Evolutionary conservation across 2,113 vertebrate species (phyloP).

Genomic region (Pangasianodon gigas): DNA sequence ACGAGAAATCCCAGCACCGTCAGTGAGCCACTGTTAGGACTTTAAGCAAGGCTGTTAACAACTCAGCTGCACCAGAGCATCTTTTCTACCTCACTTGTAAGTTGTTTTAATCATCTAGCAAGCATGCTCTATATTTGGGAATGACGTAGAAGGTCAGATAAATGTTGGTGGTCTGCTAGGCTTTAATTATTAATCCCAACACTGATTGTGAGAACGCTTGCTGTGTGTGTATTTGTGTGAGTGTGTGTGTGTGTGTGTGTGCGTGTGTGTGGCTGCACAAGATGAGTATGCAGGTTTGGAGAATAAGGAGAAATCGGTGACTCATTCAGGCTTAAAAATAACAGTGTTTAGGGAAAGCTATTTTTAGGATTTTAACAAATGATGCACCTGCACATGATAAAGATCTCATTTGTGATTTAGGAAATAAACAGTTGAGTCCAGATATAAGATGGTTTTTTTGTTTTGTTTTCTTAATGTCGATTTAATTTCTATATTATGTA

Average conservation of each 20-base stretch:
- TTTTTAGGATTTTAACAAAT: slow-evolving; percentile 3
- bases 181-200: slow-evolving; percentile 43
- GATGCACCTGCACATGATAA: neutral
- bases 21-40: neutral
- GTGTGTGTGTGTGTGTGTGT: slow-evolving; percentile 6
- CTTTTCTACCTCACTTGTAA: neutral
- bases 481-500: neutral
- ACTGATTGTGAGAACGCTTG: neutral
- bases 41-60: neutral
- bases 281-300: slow-evolving; percentile 20
- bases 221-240: neutral
- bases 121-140: slow-evolving; percentile 8
- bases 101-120: neutral
- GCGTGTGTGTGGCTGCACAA: slow-evolving; percentile 16
- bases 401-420: neutral
- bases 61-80: neutral
- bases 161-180: slow-evolving; percentile 25
- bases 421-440: neutral
- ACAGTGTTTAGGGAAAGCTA: neutral
- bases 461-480: neutral
- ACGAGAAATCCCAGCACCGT: neutral
- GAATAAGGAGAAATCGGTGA: neutral
- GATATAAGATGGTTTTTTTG: neutral
- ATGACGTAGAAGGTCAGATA: slow-evolving; percentile 36
- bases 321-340: slow-evolving; percentile 30